Conservation (phyloP, 2,797 vertebrate species). For the Prunella strophiata region DNA sequence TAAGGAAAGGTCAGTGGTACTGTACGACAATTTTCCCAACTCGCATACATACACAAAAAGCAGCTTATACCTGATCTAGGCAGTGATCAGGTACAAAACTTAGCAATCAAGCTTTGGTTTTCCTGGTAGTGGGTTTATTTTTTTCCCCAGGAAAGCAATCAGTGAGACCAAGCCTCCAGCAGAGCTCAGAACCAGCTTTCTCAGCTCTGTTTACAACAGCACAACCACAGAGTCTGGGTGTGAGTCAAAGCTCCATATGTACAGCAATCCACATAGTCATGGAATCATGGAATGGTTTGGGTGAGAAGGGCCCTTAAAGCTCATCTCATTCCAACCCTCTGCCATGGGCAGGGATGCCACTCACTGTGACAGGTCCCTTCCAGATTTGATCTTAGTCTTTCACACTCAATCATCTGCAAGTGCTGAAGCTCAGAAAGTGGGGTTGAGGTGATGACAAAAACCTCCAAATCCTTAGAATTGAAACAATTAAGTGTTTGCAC, state of each 20-base stretch:
- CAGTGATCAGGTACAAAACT: background rate
- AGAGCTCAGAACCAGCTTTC: background rate
- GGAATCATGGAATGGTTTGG: background rate
- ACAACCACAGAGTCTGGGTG: background rate
- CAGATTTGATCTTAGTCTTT: background rate
- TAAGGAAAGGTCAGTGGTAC: background rate
- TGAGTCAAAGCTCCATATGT: background rate
- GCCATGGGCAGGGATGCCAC: background rate
- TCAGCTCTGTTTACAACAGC: constrained; percentile 3
- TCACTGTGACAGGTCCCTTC: background rate
- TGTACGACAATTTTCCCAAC: background rate
- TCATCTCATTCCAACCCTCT: background rate
- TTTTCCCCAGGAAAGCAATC: background rate
- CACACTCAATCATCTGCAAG: background rate
- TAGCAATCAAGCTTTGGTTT: background rate
- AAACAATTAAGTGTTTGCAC: background rate
- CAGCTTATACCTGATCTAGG: background rate
- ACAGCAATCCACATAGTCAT: background rate
- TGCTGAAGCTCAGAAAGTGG: background rate
- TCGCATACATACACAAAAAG: background rate
- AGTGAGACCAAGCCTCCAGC: background rate
- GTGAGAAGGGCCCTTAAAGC: background rate
- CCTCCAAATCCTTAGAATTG: background rate
- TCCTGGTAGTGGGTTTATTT: fast-evolving
- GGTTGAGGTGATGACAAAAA: background rate